Percentiles rank a stretch among this genome's conserved stretches.
phyloP scores from a whole-genome alignment of 2,113 vertebrate genomes.

The Myotis yumanensis region DNA sequence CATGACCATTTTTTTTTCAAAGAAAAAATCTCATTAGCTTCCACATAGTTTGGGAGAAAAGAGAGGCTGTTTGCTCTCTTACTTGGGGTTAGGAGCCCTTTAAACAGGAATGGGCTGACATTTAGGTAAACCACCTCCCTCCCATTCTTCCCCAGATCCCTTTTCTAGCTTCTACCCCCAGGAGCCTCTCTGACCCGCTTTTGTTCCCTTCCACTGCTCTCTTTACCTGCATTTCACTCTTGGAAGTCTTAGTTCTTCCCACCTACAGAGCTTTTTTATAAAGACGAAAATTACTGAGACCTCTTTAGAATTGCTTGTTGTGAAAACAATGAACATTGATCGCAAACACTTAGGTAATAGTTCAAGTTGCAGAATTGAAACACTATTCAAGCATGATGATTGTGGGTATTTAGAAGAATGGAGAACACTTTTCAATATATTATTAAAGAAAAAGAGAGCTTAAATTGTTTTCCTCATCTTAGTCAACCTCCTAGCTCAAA shows the following conservation, averaged over 20 bases:
- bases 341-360: slow-evolving; percentile 42
- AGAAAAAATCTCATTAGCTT: background rate
- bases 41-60: background rate
- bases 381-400: slow-evolving; percentile 35
- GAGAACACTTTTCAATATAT: background rate
- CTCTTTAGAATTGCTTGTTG: slow-evolving; percentile 43
- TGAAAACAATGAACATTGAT: slow-evolving; percentile 45
- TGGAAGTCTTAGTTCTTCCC: background rate
- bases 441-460: slow-evolving; percentile 35
- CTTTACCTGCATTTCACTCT: background rate
- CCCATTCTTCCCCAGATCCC: background rate
- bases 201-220: background rate
- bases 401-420: slow-evolving; percentile 40
- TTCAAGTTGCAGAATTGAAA: slow-evolving; percentile 56
- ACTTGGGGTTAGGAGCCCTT: background rate
- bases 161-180: background rate
- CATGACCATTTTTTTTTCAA: background rate
- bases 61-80: background rate
- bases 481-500: background rate
- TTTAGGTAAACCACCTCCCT: background rate
- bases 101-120: background rate
- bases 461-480: slow-evolving; percentile 49
- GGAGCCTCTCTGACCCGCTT: background rate
- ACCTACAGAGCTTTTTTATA: slow-evolving; percentile 10
- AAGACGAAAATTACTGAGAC: slow-evolving; percentile 48